Evolutionary conservation across 1,140 invertebrate genomes (phyloP).

Genomic region (Epicauta chinensis): DNA sequence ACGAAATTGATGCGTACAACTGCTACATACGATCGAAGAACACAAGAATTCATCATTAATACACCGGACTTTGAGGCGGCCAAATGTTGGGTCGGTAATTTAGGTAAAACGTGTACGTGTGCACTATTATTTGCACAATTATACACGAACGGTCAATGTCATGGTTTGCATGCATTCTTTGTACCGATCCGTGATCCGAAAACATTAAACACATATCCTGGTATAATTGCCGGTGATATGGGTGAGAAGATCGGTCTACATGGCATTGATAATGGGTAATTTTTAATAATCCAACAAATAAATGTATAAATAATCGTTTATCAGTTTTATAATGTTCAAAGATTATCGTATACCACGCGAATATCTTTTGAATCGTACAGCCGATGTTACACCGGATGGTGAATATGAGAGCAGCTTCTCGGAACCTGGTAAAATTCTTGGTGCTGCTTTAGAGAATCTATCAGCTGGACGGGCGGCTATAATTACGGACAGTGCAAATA

Average conservation of each 20-base stretch:
- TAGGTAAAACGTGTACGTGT: slow-evolving; percentile 83
- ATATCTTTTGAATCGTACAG: slow-evolving; percentile 78
- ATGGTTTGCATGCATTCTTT: slow-evolving; percentile 81
- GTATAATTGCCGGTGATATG: slow-evolving; percentile 70
- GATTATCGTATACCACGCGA: slow-evolving; percentile 77
- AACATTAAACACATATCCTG: slow-evolving; percentile 65
- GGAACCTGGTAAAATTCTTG: slow-evolving; percentile 70
- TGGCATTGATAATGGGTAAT: slow-evolving; percentile 84
- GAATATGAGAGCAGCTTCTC: slow-evolving; percentile 72
- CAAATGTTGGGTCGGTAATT: slow-evolving; percentile 90
- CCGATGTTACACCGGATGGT: slow-evolving; percentile 80
- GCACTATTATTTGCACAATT: slow-evolving; percentile 85
- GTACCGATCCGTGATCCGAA: slow-evolving; percentile 73
- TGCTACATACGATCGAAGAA: slow-evolving; percentile 77
- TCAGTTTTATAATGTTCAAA: slow-evolving; percentile 76
- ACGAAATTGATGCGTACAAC: slow-evolving; percentile 84
- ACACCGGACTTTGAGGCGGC: slow-evolving; percentile 90
- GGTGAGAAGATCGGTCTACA: slow-evolving; percentile 83
- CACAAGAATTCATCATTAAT: slow-evolving; percentile 77
- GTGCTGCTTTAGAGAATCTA: slow-evolving; percentile 75
- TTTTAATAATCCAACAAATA: too few relatives aligned
- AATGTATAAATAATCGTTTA: neutral
- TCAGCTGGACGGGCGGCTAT: slow-evolving; percentile 72
- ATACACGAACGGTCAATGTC: slow-evolving; percentile 63
- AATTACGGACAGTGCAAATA: slow-evolving; percentile 60